Conservation (phyloP, 2,113 vertebrate genomes). For the Scomber scombrus region DNA sequence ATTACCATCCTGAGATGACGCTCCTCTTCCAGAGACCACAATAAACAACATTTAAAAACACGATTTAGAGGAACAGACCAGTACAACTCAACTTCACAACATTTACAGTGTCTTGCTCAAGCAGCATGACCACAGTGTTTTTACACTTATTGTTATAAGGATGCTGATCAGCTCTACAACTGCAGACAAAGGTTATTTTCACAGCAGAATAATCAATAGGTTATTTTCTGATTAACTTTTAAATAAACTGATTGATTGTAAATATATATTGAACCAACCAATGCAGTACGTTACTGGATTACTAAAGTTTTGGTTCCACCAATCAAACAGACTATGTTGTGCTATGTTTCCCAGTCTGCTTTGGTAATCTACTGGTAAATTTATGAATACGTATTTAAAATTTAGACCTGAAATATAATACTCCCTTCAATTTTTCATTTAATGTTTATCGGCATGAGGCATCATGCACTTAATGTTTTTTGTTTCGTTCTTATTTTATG, state of each 20-base stretch:
- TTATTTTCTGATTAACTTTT: background rate
- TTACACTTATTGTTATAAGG: background rate
- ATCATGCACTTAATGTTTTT: background rate
- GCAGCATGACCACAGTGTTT: slow-evolving; percentile 1
- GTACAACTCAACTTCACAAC: background rate
- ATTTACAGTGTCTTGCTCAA: slow-evolving; percentile 5
- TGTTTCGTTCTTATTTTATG: background rate
- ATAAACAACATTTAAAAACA: background rate
- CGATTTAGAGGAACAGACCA: background rate
- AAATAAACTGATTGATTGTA: background rate
- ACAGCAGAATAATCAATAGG: background rate
- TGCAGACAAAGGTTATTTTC: background rate
- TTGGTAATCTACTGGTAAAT: no score
- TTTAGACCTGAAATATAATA: no score
- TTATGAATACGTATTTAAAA: no score
- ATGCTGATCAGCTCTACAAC: background rate
- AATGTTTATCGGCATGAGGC: background rate
- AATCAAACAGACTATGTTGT: no score
- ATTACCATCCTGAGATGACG: slow-evolving; percentile 23
- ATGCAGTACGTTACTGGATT: no score
- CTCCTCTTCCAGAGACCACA: background rate
- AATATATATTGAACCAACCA: no score
- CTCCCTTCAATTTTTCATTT: no score
- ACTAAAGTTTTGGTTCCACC: no score
- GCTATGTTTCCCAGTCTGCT: no score